Conservation (phyloP, 2,888 invertebrate genomes). For the Pollenia amentaria region DNA sequence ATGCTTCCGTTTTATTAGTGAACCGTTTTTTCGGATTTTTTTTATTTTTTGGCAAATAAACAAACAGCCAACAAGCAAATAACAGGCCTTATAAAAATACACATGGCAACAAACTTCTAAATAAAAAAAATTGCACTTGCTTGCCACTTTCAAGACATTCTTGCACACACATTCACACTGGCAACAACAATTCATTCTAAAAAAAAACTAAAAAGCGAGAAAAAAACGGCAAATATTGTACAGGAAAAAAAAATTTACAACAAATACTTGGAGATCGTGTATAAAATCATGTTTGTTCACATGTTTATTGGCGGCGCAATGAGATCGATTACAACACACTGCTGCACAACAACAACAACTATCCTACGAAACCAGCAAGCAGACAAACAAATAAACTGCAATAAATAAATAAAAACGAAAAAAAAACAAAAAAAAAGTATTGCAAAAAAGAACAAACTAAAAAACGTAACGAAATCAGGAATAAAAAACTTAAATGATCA, state of each 20-base stretch:
- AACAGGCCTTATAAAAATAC: slow-evolving; percentile 21
- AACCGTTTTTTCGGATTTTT: slow-evolving; percentile 23
- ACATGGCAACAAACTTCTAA: slow-evolving; percentile 66
- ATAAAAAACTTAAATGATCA: slow-evolving; percentile 64
- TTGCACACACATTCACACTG: slow-evolving; percentile 5
- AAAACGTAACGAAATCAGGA: slow-evolving; percentile 29
- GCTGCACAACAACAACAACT: slow-evolving; percentile 12
- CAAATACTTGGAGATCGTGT: slow-evolving; percentile 70
- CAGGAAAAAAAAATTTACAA: slow-evolving; percentile 14
- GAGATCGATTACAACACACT: slow-evolving; percentile 72
- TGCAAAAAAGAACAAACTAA: slow-evolving; percentile 22
- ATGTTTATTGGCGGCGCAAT: slow-evolving; percentile 73
- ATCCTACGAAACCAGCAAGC: not conserved
- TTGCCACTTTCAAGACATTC: slow-evolving; percentile 41
- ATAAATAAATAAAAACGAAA: slow-evolving; percentile 34
- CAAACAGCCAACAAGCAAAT: slow-evolving; percentile 16
- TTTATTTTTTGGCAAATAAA: slow-evolving; percentile 23
- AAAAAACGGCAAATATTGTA: slow-evolving; percentile 55
- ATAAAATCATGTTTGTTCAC: slow-evolving; percentile 73
- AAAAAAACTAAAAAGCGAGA: not conserved
- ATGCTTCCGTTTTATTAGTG: slow-evolving; percentile 71
- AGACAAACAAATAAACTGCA: slow-evolving; percentile 45
- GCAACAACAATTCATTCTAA: slow-evolving; percentile 45
- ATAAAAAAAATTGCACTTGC: slow-evolving; percentile 65
- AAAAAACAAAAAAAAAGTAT: slow-evolving; percentile 28